Conservation (phyloP, 1,140 invertebrate species). For the Sitophilus oryzae region DNA sequence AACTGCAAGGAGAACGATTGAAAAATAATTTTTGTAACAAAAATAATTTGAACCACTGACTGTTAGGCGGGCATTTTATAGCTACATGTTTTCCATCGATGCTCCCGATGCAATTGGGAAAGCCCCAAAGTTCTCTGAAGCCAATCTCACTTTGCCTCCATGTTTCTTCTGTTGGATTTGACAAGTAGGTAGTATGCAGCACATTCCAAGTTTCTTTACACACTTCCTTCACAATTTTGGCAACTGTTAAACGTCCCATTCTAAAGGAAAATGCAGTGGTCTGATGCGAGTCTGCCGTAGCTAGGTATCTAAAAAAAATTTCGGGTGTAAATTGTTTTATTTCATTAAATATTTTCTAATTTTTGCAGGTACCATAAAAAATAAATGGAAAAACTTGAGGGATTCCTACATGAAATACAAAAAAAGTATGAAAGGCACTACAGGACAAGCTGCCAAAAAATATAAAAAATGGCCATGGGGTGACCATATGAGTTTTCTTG, state of each 20-base stretch:
- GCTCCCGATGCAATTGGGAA: no score
- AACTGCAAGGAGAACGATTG: conserved; percentile 42
- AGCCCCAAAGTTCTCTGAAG: no score
- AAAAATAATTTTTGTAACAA: conserved; percentile 12
- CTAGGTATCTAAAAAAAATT: conserved; percentile 9
- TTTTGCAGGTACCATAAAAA: conserved; percentile 2
- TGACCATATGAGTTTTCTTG: conserved; percentile 1
- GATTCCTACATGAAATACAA: conserved; percentile 1
- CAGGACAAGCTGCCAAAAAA: conserved; percentile 4
- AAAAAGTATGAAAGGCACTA: neutral
- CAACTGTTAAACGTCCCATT: conserved; percentile 29
- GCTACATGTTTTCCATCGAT: no score
- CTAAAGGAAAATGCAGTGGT: conserved; percentile 26
- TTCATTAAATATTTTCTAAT: neutral
- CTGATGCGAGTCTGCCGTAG: conserved; percentile 19
- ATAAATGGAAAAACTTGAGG: conserved; percentile 2
- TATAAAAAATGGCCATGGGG: conserved; percentile 7
- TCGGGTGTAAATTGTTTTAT: neutral
- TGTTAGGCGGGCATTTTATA: conserved; percentile 4
- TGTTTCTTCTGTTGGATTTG: no score
- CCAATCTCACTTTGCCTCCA: no score
- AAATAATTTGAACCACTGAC: neutral
- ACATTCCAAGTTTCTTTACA: conserved; percentile 31
- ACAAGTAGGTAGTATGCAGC: conserved; percentile 36
- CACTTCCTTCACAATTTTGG: conserved; percentile 29